Base-by-base conservation (phyloP, 2,113 vertebrate species). In the Eurypyga helias region DNA sequence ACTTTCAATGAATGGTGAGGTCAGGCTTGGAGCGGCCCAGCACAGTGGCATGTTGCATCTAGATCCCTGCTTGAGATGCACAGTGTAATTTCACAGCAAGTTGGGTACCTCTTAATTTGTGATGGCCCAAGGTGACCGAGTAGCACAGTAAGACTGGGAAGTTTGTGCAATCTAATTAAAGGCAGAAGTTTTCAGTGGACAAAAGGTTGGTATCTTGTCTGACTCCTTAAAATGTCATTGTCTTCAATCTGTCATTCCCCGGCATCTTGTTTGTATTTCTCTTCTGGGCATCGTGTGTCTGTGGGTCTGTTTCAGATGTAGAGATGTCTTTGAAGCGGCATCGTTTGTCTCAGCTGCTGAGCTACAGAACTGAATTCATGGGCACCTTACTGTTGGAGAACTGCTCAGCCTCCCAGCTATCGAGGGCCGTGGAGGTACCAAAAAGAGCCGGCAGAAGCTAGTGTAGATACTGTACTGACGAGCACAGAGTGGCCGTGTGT, bases 401-500 rank as follows among this genome's bases (percentile, higher is more conserved):
- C 49, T 29, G 10, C 33, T 45, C 81, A 49, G 52, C 36, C 34
- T 75, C 64, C n/a, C 51, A 18, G 43, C 89, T 90, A 15, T 2
- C 3, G 2, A 57, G 58, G 72, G 16, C 52, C 65, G 64, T 36
- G 46, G 49, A 49, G 21, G 20, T 60, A 9, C 34, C 41, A 46
- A 33, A 72, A 80, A 75, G 34, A 78, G 48, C 65, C 41, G 48
- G 31, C 29, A 58, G 61, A 79, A 70, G 25, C 23, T 33, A 23
- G 10, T 4, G 29, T 51, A 81, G 89, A 24, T 24, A 5, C 4
- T 55, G 43, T 28, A 41, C 83, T 0, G 1, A 34, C 95, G 48
- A 34, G 3, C 5, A 1, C 29, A 7, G 11, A 26, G 45, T 43
- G 61, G 36, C 48, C 2, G 1, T 41, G 43, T 1, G 0, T 36